Evolutionary conservation across 2,888 invertebrate species (phyloP), one percentile per base, ranked within the genome.

Genomic region (Phytoseiulus persimilis): DNA sequence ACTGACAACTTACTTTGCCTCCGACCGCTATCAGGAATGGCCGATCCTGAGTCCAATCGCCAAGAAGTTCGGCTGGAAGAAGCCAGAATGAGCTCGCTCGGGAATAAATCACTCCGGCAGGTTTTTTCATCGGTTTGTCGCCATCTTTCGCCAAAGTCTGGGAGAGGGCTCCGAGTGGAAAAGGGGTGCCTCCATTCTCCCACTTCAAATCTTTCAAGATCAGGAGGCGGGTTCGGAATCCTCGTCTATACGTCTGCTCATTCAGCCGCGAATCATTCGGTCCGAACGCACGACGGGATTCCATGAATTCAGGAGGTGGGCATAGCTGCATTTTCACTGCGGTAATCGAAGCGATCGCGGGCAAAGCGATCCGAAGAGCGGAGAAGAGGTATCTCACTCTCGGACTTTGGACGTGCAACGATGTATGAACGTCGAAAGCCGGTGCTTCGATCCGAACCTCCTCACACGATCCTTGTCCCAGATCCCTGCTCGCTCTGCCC

Each of bases 1-100:
- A n/a, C 31, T 90, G 31, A 87, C 90, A 33, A n/a, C 45, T 0
- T 90, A 90, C 90, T 83, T 90, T 87, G 90, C 83, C 45, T 90
- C 90, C 0, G 90, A 90, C 31, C 83, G 90, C 46, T 90, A 83
- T 83, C 83, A 89, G 18, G 33, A 39, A 83, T 90, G 90, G 90
- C 90, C 90, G 28, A 45, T 90, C 23, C 31, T 32, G 31, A 89
- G 84, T 31, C 32, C 89, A 18, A 31, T 5, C 18, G 39, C 89
- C 18, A 89, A 33, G 32, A 89, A 32, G 14, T 89, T 89, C 23
- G 33, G 83, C 9, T 84, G 33, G 23, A 23, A 31, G 18, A 84
- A 84, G 84, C 33, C 31, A 31, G 23, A 33, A 18, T 18, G 84
- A 84, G 31, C 31, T 39, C 9, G 39, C 3, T 39, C 9, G n/a